Evolutionary conservation across 2,797 vertebrate genomes (phyloP), one percentile per base, ranked within the genome.

Genomic region (Paratrypauchen microcephalus): DNA sequence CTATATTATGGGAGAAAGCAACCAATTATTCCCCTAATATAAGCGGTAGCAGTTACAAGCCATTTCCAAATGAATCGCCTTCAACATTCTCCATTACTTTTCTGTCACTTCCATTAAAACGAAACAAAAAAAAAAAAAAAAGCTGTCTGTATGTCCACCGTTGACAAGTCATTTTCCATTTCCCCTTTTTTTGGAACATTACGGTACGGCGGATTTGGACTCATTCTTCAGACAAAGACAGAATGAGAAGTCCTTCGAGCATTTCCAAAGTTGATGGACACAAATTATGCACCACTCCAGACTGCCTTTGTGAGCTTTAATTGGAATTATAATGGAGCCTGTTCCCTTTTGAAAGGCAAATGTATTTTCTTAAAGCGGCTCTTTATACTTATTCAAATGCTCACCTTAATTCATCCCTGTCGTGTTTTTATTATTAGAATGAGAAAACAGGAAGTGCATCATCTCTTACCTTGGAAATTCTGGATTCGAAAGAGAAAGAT

Each of bases 261-360:
- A 86, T 91, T 92, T 89, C 86, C 77, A 71, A 88, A 91, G 80
- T 88, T 89, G 90, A 92, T 92, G 88, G 92, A 89, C 86, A 89
- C 86, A 92, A 92, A 92, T 91, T 91, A 89, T 86, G 86, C 86
- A 75, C 81, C 83, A 76, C 86, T 87, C 86, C 80, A 81, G 85
- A 87, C 84, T 89, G 77, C 82, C 80, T 91, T 93, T 92, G 92
- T 91, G 86, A 87, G 86, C 71, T 71, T 81, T 92, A 90, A 91
- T 92, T 89, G 85, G 89, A 92, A 90, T 90, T 88, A 90, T 92
- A 92, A 91, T 89, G 83, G 82, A 89, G 78, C 75, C 83, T 86
- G 32, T 89, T 84, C 76, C 79, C 82, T 87, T 86, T 86, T 30
- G 60, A 83, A n/a, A 23, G 21, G 83, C 80, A 73, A 59, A 85